A percentile compares a stretch with the other conserved stretches of the same genome.
Conservation (phyloP, 2,888 invertebrate species). For the Chymomyza procnemis region DNA sequence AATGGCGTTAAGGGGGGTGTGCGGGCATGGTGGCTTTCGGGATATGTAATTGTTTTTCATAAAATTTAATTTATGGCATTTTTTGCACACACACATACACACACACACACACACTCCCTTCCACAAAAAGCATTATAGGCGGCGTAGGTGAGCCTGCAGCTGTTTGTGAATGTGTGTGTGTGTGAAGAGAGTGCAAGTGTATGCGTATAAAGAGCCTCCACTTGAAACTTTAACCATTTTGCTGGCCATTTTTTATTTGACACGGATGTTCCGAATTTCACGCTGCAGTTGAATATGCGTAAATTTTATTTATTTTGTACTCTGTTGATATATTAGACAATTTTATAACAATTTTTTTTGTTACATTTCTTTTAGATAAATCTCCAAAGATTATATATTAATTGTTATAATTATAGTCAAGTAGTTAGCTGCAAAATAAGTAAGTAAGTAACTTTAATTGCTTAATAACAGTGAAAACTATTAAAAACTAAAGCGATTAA, state of each 20-base stretch:
- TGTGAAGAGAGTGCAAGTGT: conserved; percentile 27
- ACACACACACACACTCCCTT: conserved; percentile 32
- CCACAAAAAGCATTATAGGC: conserved; percentile 3
- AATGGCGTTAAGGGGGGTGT: background rate
- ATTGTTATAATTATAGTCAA: too few species aligned
- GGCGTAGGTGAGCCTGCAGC: background rate
- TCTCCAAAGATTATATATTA: too few species aligned
- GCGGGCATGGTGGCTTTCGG: conserved; percentile 34
- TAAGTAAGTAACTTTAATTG: too few species aligned
- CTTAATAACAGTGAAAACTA: too few species aligned
- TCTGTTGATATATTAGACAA: too few species aligned
- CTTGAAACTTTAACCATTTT: conserved; percentile 59
- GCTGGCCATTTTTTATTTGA: conserved; percentile 33
- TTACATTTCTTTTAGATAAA: too few species aligned
- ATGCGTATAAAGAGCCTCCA: conserved; percentile 41
- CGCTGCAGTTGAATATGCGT: too few species aligned
- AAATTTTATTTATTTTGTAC: too few species aligned
- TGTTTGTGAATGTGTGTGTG: background rate
- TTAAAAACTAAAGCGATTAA: too few species aligned
- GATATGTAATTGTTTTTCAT: conserved; percentile 70
- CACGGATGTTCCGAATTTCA: background rate
- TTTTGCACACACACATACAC: conserved; percentile 43
- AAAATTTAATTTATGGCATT: conserved; percentile 71
- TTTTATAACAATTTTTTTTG: too few species aligned
- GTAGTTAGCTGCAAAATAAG: too few species aligned